Conservation (phyloP, 2,888 invertebrate species). For the Biston stratarius region DNA sequence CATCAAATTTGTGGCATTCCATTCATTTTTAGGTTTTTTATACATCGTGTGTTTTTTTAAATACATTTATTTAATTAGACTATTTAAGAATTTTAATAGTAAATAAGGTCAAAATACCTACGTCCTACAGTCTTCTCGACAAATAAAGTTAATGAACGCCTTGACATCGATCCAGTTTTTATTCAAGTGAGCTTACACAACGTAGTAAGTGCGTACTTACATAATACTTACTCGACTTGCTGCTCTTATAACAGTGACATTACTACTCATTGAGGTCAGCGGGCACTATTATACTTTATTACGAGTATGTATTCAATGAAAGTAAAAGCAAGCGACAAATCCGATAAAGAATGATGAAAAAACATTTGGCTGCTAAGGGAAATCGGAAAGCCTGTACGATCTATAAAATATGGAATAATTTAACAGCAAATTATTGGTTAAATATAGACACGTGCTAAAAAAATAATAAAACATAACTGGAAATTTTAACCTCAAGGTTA, state of each 20-base stretch:
- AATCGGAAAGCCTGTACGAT: no score
- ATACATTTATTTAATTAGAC: background rate
- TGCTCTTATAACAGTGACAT: slow-evolving; percentile 27
- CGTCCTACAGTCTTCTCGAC: background rate
- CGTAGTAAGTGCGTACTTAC: slow-evolving; percentile 20
- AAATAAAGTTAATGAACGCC: slow-evolving; percentile 47
- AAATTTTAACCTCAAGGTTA: no score
- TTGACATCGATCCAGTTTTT: slow-evolving; percentile 53
- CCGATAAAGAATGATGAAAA: no score
- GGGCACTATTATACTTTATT: background rate
- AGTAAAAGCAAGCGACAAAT: background rate
- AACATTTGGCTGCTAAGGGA: no score
- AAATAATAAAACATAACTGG: no score
- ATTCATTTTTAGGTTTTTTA: no score
- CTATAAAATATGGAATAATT: no score
- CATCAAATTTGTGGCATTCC: no score
- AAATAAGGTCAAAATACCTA: background rate
- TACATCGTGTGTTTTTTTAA: background rate
- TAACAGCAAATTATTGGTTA: no score
- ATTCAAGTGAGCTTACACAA: slow-evolving; percentile 30
- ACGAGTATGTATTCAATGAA: slow-evolving; percentile 2
- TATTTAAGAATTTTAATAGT: background rate
- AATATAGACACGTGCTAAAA: no score
- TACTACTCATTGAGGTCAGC: slow-evolving; percentile 25
- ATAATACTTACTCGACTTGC: slow-evolving; percentile 24